Evolutionary conservation across 2,888 invertebrate genomes (phyloP).

Genomic region (Cantharis nigra): DNA sequence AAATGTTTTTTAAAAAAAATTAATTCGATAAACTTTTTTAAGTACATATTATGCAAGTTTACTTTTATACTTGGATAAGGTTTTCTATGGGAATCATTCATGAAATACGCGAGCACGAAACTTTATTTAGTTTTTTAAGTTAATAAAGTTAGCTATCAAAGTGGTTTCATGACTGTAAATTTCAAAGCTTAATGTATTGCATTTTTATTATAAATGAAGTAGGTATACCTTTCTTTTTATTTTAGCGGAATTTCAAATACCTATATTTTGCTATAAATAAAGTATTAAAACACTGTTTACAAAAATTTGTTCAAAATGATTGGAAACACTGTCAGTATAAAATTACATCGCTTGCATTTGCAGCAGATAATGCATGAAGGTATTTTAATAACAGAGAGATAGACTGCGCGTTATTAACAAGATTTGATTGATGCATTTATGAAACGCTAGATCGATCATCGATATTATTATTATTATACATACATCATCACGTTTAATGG

Average conservation of each 20-base stretch:
- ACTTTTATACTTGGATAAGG: not conserved
- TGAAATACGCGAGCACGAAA: not conserved
- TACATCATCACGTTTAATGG: not conserved
- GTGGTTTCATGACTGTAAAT: not conserved
- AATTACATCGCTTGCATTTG: not conserved
- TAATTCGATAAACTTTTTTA: not conserved
- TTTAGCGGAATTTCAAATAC: not conserved
- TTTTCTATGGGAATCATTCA: not conserved
- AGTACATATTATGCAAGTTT: not conserved
- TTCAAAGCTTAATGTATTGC: not conserved
- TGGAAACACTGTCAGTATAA: not conserved
- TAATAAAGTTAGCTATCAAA: not conserved
- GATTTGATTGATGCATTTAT: constrained; percentile 1
- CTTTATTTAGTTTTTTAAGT: not conserved
- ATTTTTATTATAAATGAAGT: not conserved
- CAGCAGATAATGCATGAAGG: not conserved
- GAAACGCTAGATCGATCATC: not conserved
- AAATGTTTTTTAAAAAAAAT: not conserved
- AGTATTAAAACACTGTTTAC: not conserved
- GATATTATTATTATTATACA: not conserved
- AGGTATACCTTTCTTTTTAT: not conserved
- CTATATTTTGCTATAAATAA: not conserved
- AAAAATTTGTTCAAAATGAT: not conserved
- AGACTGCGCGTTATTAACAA: not conserved
- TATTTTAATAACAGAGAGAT: not conserved